These are phyloP conservation scores for Daboia siamensis DNA, from an alignment of 2,113 vertebrate species.

Conservation along the genomic window DNA sequence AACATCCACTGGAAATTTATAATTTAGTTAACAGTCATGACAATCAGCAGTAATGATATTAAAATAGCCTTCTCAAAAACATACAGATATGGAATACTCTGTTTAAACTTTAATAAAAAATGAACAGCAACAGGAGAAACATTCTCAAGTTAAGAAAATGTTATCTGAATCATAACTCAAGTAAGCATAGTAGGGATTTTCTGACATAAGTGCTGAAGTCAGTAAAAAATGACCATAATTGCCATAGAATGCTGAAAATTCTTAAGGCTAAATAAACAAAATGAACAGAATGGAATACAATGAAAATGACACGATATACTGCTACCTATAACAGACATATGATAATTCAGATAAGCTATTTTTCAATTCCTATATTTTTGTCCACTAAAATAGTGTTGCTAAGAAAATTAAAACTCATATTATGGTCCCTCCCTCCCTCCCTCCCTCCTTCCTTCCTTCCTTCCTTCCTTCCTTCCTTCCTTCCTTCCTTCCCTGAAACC, in stretches of 20 bases:
- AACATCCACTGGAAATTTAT: neutral
- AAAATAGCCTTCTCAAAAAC: neutral
- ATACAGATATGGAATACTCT: neutral
- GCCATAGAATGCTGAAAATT: neutral
- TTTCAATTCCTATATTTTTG: neutral
- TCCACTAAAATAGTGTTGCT: neutral
- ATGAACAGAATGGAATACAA: neutral
- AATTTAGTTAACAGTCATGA: neutral
- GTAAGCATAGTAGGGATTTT: slow-evolving; percentile 45
- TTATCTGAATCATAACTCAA: slow-evolving; percentile 43
- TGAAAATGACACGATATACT: neutral
- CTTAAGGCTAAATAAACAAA: neutral
- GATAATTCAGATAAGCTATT: neutral
- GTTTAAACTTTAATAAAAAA: neutral
- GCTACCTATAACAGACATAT: neutral
- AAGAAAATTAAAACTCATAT: neutral
- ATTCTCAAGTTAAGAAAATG: slow-evolving; percentile 16
- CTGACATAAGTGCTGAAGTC: slow-evolving; percentile 1
- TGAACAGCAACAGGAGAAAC: neutral
- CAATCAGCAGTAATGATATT: neutral
- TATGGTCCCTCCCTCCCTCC: rapidly evolving
- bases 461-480: neutral
- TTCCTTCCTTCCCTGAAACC: neutral
- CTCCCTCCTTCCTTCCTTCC: too few species aligned
- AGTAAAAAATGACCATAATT: neutral